Conservation (phyloP, 2,888 invertebrate genomes). For the Metellina segmentata region DNA sequence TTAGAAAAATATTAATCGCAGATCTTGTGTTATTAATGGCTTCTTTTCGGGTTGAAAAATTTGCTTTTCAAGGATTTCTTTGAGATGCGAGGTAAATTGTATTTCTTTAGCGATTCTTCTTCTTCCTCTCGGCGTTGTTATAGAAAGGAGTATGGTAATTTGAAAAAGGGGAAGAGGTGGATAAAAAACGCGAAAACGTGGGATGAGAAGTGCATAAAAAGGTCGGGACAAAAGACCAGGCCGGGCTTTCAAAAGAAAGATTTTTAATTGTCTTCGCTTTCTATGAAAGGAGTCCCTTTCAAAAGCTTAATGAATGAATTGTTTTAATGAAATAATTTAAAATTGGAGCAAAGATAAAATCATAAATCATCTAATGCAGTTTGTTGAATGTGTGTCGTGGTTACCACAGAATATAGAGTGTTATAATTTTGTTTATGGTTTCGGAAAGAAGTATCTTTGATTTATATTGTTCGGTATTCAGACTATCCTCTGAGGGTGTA, state of each 20-base stretch:
- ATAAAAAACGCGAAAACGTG: not conserved
- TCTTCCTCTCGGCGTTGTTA: slow-evolving; percentile 3
- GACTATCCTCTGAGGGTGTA: too few relatives aligned
- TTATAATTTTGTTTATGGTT: not conserved
- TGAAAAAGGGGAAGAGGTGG: not conserved
- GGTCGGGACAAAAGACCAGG: too few relatives aligned
- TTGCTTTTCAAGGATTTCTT: slow-evolving; percentile 15
- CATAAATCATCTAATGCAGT: not conserved
- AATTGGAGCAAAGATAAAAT: not conserved
- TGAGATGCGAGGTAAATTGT: slow-evolving; percentile 12
- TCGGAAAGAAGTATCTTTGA: not conserved
- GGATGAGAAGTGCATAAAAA: not conserved
- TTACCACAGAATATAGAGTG: not conserved
- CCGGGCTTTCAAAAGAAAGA: not conserved
- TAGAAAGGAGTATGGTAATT: not conserved
- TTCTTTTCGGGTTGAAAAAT: slow-evolving; percentile 32
- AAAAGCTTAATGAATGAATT: not conserved
- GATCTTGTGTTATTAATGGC: slow-evolving; percentile 41
- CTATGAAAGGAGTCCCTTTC: not conserved
- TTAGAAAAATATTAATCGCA: slow-evolving; percentile 53
- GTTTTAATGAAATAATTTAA: not conserved
- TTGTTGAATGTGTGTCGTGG: not conserved
- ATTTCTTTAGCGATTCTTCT: slow-evolving; percentile 24
- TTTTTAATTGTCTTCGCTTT: not conserved
- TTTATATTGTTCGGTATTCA: not conserved